These are phyloP conservation scores for Hydrochoerus hydrochaeris DNA, from an alignment of 2,113 vertebrate genomes.

Conservation along the genomic window DNA sequence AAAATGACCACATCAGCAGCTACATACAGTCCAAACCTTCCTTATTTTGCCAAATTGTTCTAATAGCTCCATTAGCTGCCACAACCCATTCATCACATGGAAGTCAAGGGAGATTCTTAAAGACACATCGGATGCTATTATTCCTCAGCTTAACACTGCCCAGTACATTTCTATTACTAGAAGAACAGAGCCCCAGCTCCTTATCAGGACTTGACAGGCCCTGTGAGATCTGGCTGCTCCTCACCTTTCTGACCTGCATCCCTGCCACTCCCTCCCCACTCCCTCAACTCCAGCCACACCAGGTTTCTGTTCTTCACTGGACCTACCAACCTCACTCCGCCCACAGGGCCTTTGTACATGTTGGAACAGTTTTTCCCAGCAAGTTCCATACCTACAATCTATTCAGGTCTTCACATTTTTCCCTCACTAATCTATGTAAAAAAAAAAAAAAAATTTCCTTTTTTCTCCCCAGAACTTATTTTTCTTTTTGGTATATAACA, in stretches of 20 bases:
- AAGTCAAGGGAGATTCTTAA: not conserved
- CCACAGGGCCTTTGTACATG: not conserved
- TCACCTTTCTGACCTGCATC: not conserved
- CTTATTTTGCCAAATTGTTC: not conserved
- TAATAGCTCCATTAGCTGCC: not conserved
- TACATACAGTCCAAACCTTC: not conserved
- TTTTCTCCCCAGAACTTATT: not conserved
- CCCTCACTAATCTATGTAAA: not conserved
- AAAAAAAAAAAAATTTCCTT: not conserved
- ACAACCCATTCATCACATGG: not conserved
- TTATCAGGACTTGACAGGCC: rapidly evolving
- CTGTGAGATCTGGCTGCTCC: not conserved
- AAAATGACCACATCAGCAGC: not conserved
- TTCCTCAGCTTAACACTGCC: not conserved
- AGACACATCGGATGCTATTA: not conserved
- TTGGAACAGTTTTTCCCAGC: not conserved
- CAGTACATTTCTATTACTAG: not conserved
- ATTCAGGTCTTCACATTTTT: not conserved
- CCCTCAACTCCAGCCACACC: not conserved
- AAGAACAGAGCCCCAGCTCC: not conserved
- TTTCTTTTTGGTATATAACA: not conserved
- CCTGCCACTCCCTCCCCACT: not conserved
- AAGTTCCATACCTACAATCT: not conserved
- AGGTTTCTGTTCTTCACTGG: not conserved
- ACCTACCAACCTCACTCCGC: not conserved